Base-by-base conservation (phyloP, 2,888 invertebrate genomes). In the Galerucella nymphaeae region DNA sequence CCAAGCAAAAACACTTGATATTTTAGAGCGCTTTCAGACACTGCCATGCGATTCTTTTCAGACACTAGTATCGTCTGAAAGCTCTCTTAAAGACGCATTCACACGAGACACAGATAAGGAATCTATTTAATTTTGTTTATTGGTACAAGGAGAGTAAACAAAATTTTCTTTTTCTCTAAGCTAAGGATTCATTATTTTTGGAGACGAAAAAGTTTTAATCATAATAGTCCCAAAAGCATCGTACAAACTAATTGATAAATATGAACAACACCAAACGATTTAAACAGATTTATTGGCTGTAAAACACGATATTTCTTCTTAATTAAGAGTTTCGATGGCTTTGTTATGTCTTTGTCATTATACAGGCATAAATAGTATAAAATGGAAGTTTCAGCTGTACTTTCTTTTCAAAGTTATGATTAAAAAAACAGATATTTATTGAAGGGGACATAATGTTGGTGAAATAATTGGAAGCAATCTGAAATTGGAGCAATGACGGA, bases 221-320 rank as follows among this genome's bases (percentile, higher is more conserved):
- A 30, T 30, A 30, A 30, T 30, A 30, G 8, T 8, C 30, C 30
- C 6, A 30, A 30, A 30, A 8, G 16, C 8, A 59, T 9, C n/a
- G 8, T 30, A n/a, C 48, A 11, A 58, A 20, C 48, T 45, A 61
- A 61, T 61, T 48, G 18, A 50, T 48, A n/a, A 42, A 61, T 48
- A 45, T 42, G 14, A 67, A 59, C 8, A 58, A 38, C 50, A 59
- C 30, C 13, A 38, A 68, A 68, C 50, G 45, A 61, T 50, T 61
- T 50, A n/a, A n/a, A 68, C 61, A 68, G 68, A 61, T 68, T 61
- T 61, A 18, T 18, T 68, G 68, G 61, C 68, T 61, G 50, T 50
- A 59, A 61, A 30, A 48, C 23, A 30, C 50, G 48, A 68, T 61
- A 68, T 68, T n/a, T 61, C 59, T 68, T 68, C n/a, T 59, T 68